A percentile compares a stretch with the other conserved stretches of the same genome.
Conservation (phyloP, 2,888 invertebrate species). For the Platycnemis pennipes region DNA sequence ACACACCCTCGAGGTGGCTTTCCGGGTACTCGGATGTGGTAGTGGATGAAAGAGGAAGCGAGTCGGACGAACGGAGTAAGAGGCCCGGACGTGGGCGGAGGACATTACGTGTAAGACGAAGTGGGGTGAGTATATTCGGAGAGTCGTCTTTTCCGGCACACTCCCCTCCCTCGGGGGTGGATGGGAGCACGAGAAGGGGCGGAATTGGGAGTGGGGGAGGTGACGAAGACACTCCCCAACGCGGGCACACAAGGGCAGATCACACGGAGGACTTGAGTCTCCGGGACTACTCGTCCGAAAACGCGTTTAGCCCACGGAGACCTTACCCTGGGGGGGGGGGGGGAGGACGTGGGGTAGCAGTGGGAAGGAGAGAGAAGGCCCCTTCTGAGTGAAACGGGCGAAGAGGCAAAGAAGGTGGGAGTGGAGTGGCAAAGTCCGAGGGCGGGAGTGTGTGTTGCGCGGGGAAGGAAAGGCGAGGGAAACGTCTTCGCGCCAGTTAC, state of each 20-base stretch:
- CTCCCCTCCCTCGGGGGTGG: too few relatives aligned
- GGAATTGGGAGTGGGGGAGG: not conserved
- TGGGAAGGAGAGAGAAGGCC: not conserved
- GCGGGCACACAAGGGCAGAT: not conserved
- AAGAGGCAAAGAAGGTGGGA: not conserved
- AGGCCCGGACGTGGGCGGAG: too few relatives aligned
- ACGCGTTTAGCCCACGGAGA: constrained; percentile 55
- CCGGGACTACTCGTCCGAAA: constrained; percentile 54
- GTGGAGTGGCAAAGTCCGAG: not conserved
- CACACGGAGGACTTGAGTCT: constrained; percentile 42
- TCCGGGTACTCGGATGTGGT: too few relatives aligned
- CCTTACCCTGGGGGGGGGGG: not conserved
- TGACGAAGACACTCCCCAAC: not conserved
- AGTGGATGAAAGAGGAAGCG: too few relatives aligned
- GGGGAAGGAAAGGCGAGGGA: not conserved
- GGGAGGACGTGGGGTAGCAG: not conserved
- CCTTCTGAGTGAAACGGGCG: not conserved
- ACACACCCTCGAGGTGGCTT: too few relatives aligned
- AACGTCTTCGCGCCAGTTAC: constrained; percentile 15
- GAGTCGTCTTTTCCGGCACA: too few relatives aligned
- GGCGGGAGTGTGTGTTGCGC: too few relatives aligned
- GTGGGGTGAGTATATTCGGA: too few relatives aligned
- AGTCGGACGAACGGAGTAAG: too few relatives aligned
- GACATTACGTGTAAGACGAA: too few relatives aligned
- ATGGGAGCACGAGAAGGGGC: not conserved